Conservation (phyloP, 2,797 vertebrate genomes). For the Podarcis siculus region DNA sequence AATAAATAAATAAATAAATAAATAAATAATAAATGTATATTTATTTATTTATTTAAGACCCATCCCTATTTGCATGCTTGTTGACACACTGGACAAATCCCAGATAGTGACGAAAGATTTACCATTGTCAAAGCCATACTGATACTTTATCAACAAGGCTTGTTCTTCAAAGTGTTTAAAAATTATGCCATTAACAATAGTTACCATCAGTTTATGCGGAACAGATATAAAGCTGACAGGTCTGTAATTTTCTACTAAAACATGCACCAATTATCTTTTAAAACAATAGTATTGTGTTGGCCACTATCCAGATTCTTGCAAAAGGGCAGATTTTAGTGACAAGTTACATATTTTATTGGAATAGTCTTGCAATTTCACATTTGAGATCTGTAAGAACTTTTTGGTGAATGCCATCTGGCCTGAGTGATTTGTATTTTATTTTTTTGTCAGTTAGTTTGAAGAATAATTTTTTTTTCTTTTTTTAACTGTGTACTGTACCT, state of each 20-base stretch:
- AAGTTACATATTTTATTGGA: conserved; percentile 9
- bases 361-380: conserved; percentile 6
- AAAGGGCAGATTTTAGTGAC: conserved; percentile 2
- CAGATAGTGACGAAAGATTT: neutral
- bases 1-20: neutral
- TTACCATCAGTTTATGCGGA: neutral
- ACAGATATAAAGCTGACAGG: neutral
- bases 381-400: neutral
- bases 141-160: neutral
- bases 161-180: conserved; percentile 4
- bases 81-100: neutral
- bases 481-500: neutral
- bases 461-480: neutral
- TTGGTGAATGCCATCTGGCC: conserved; percentile 15
- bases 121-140: neutral
- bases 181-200: neutral
- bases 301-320: neutral
- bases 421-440: neutral
- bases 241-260: neutral
- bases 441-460: neutral
- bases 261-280: neutral
- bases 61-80: neutral
- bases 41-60: neutral
- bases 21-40: neutral
- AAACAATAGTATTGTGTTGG: conserved; percentile 12